phyloP scores from a whole-genome alignment of 2,888 invertebrate genomes.

The Bombyx huttoni region DNA sequence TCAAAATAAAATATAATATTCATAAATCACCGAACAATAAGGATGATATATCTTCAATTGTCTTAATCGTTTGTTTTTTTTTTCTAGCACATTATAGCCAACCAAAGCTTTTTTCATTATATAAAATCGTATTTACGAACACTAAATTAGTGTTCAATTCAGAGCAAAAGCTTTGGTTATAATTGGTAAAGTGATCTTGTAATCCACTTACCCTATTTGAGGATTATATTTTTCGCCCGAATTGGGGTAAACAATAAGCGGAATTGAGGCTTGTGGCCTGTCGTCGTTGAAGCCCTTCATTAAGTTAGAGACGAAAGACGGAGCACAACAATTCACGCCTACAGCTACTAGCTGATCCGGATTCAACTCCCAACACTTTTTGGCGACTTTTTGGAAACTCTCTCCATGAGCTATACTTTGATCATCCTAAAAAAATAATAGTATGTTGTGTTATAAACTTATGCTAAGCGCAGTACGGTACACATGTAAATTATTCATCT shows the following conservation, averaged over 20 bases:
- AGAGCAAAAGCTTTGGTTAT: no score
- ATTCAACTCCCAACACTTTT: conserved; percentile 81
- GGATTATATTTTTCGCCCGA: conserved; percentile 88
- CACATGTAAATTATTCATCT: background rate
- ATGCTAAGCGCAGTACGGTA: background rate
- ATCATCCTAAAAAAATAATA: conserved; percentile 38
- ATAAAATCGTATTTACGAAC: no score
- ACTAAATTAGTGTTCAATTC: no score
- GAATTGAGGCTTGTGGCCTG: conserved; percentile 70
- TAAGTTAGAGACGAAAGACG: conserved; percentile 50
- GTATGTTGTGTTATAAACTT: background rate
- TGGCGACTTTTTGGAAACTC: conserved; percentile 80
- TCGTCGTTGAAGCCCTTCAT: conserved; percentile 63
- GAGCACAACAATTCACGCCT: conserved; percentile 89
- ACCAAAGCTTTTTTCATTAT: no score
- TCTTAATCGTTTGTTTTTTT: no score
- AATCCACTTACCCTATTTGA: conserved; percentile 73
- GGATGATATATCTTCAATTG: no score
- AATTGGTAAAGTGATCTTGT: background rate
- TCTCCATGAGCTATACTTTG: conserved; percentile 85
- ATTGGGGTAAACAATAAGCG: conserved; percentile 92
- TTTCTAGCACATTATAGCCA: no score
- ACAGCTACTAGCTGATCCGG: conserved; percentile 81
- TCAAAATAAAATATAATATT: no score
- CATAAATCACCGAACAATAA: no score